phyloP scores from a whole-genome alignment of 2,113 vertebrate species.

The Pelvicachromis taeniatus region DNA sequence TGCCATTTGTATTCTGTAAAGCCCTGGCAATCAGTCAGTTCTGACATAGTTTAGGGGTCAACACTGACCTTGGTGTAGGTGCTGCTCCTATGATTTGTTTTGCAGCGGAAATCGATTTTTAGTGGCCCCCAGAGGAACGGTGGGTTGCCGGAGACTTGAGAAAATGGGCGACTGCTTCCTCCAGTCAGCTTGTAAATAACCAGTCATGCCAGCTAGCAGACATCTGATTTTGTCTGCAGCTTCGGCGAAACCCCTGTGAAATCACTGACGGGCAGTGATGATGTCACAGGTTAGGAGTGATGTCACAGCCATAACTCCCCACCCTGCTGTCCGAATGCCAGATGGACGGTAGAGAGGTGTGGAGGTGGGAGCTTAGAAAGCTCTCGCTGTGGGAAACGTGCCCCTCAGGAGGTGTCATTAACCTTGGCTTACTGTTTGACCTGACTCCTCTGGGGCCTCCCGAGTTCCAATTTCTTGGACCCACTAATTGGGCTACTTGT shows the following conservation, averaged over 20 bases:
- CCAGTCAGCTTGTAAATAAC: constrained; percentile 65
- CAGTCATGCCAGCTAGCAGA: constrained; percentile 54
- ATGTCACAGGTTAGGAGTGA: constrained; percentile 76
- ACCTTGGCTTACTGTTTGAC: constrained; percentile 73
- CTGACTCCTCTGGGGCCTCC: constrained; percentile 40
- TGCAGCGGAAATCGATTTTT: constrained; percentile 70
- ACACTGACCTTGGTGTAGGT: constrained; percentile 42
- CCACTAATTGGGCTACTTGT: constrained; percentile 74
- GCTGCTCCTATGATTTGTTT: constrained; percentile 61
- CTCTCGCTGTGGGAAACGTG: constrained; percentile 66
- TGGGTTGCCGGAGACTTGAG: constrained; percentile 44
- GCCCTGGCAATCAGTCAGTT: constrained; percentile 7
- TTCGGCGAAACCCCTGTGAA: constrained; percentile 63
- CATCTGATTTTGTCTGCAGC: constrained; percentile 60
- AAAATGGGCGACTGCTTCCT: constrained; percentile 63
- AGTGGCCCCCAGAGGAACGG: constrained; percentile 51
- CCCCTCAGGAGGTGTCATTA: constrained; percentile 78
- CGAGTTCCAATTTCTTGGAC: constrained; percentile 40
- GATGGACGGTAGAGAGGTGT: constrained; percentile 70
- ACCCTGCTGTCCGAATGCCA: constrained; percentile 58
- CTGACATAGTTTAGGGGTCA: constrained; percentile 44
- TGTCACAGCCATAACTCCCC: constrained; percentile 72
- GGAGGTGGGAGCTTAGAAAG: constrained; percentile 63
- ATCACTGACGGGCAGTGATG: constrained; percentile 69
- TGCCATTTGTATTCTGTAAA: constrained; percentile 31